These are phyloP conservation scores for Muscicapa striata DNA, from an alignment of 2,797 vertebrate species.

Conservation along the genomic window DNA sequence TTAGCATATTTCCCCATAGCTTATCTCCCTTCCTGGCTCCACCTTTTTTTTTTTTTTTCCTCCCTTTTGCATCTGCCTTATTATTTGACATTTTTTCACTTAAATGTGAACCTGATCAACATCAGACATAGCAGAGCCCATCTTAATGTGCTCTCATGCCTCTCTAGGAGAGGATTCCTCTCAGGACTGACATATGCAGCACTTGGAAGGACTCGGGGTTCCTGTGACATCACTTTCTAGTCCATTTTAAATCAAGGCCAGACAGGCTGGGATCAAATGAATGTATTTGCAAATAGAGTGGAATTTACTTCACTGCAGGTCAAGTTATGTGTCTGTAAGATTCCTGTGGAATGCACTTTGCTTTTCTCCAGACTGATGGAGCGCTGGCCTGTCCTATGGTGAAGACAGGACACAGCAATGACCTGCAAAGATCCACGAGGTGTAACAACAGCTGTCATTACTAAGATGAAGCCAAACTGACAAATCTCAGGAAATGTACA, in stretches of 20 bases:
- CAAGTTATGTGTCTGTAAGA: not conserved
- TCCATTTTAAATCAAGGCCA: not conserved
- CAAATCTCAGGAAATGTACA: not conserved
- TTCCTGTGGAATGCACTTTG: not conserved
- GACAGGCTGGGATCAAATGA: not conserved
- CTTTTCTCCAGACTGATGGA: not conserved
- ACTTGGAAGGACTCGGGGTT: not conserved
- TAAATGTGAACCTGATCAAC: not conserved
- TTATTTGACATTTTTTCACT: not conserved
- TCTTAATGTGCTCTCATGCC: not conserved
- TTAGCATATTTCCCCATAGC: not conserved
- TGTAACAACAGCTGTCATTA: not conserved
- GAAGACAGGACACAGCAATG: not conserved
- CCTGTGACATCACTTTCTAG: not conserved
- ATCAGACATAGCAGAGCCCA: not conserved
- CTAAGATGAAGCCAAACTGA: not conserved
- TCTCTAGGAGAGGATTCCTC: not conserved
- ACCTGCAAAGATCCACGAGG: not conserved
- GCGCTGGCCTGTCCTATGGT: not conserved
- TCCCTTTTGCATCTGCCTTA: not conserved
- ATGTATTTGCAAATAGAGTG: not conserved
- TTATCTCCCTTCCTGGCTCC: not conserved
- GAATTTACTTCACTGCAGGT: not conserved
- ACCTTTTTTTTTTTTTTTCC: not conserved
- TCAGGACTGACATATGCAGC: not conserved